phyloP scores from a whole-genome alignment of 2,888 invertebrate species.

The Apantesis nais region DNA sequence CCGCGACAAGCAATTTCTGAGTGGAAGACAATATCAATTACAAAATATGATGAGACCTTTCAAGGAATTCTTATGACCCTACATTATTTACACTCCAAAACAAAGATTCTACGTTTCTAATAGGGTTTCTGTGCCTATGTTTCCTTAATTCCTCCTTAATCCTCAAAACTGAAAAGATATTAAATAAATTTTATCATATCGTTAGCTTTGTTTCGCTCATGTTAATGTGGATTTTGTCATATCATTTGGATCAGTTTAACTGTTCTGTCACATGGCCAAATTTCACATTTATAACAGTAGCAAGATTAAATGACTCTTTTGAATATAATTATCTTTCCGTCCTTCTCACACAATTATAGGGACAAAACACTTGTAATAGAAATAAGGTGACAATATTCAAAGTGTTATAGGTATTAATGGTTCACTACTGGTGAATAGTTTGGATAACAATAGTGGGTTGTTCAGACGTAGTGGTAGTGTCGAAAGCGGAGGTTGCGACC shows the following conservation, averaged over 20 bases:
- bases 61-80: neutral
- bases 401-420: neutral
- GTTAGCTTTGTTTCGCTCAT: too few relatives aligned
- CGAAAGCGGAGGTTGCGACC: conserved; percentile 32
- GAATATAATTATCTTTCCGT: neutral
- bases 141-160: neutral
- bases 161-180: too few relatives aligned
- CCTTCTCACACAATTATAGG: neutral
- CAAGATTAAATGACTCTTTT: neutral
- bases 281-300: neutral
- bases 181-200: too few relatives aligned
- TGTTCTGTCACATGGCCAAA: neutral
- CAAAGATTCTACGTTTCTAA: neutral
- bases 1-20: neutral
- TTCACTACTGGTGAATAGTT: neutral
- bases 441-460: conserved; percentile 16
- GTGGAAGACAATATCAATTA: neutral
- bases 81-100: neutral
- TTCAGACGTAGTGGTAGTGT: conserved; percentile 16
- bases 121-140: neutral
- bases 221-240: too few relatives aligned
- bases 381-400: neutral
- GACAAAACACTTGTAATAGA: neutral
- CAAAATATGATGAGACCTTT: neutral
- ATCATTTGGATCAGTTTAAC: too few relatives aligned